Evolutionary conservation across 2,113 vertebrate genomes (phyloP), one percentile per base, ranked within the genome.

Genomic region (Syngnathoides biaculeatus): DNA sequence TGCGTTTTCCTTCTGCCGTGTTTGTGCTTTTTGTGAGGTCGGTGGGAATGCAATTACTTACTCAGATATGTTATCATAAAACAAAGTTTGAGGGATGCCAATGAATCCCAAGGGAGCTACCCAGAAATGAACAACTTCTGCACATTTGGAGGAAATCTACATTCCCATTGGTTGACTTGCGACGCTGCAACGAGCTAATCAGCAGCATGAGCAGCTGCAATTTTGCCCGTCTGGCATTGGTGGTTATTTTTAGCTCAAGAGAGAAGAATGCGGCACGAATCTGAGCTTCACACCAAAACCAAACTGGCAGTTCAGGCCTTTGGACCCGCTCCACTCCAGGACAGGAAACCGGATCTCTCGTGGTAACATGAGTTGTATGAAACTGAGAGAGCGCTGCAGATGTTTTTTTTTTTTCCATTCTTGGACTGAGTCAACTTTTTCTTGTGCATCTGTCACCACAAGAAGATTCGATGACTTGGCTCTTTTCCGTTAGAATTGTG

Each of bases 211-310:
- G 76, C 62, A 20, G 79, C 87, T 79, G 81, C 63, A 70, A 68
- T 82, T 86, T 80, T 84, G 79, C 83, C 83, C 69, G 67, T 72
- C 77, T 86, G 85, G 78, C 82, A 81, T 26, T 15, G 67, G 70
- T 19, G 67, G 79, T 69, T 89, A 87, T 89, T 89, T 89, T 88
- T 69, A 83, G 79, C 81, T 80, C 35, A 45, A 10, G 55, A 67
- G 72, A 79, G 70, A 77, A 70, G 71, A 77, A 70, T 68, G 52
- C 45, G 60, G 58, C 67, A 62, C 65, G 47, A 80, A 79, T 74
- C 77, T 68, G 65, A 17, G 45, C 10, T 50, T 68, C 64, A 60
- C 9, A 2, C 43, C 61, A n/a, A 52, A 22, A 20, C 20, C 9
- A 55, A 55, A 10, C 63, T 73, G 78, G 22, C 61, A 26, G 48